A percentile compares a stretch with the other conserved stretches of the same genome.
Evolutionary conservation across 2,797 vertebrate species (phyloP).

Genomic region (Cryptoblepharus egeriae): DNA sequence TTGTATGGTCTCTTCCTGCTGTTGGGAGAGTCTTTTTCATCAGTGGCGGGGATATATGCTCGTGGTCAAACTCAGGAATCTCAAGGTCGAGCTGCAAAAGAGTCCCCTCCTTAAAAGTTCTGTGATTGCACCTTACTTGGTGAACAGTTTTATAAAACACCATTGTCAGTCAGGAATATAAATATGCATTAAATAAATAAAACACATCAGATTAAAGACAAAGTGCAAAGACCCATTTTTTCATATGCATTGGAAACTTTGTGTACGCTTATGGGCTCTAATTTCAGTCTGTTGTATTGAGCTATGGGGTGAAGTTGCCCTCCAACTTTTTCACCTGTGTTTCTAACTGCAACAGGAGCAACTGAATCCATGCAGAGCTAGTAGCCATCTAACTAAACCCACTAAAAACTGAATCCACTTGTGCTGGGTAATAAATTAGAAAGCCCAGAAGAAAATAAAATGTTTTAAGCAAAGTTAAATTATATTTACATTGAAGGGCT

Average conservation of each 20-base stretch:
- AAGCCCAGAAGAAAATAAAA: not conserved
- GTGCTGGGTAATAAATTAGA: not conserved
- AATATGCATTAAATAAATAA: too few species aligned
- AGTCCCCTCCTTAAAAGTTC: too few species aligned
- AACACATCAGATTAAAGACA: too few species aligned
- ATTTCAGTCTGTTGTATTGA: not conserved
- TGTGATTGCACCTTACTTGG: too few species aligned
- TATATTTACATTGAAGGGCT: conserved; percentile 14
- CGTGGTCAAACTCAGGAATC: too few species aligned
- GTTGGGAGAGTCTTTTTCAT: too few species aligned
- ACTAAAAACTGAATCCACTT: conserved; percentile 8
- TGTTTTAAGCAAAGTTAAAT: conserved; percentile 1
- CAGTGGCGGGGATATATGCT: too few species aligned
- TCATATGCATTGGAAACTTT: not conserved
- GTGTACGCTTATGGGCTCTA: too few species aligned
- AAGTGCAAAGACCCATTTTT: not conserved
- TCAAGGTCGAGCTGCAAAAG: too few species aligned
- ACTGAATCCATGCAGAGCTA: not conserved
- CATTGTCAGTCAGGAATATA: too few species aligned
- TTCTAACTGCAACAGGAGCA: not conserved
- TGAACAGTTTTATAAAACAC: not conserved
- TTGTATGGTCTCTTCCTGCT: too few species aligned
- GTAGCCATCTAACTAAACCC: not conserved
- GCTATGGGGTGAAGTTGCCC: not conserved
- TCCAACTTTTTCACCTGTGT: not conserved